Evolutionary conservation across 1,140 invertebrate genomes (phyloP).

Genomic region (Luehdorfia chinensis): DNA sequence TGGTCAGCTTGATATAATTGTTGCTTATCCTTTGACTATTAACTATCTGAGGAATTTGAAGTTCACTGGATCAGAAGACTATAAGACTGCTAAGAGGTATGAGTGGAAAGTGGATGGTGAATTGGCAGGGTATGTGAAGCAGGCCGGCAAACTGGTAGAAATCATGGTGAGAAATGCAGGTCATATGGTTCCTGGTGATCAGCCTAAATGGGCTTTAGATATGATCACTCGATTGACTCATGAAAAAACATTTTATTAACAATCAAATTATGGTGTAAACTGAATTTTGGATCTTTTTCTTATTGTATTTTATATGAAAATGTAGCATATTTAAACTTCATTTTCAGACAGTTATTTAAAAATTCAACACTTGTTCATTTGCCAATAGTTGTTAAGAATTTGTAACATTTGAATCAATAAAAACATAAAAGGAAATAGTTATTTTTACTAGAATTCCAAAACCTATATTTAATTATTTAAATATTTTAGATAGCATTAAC

Average conservation of each 20-base stretch:
- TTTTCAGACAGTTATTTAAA: conserved; percentile 4
- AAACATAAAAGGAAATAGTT: background rate
- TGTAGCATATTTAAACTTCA: conserved; percentile 1
- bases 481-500: too few relatives aligned
- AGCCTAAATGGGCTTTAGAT: conserved; percentile 87
- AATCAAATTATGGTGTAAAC: conserved; percentile 1
- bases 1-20: conserved; percentile 91
- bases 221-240: conserved; percentile 87
- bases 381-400: too few relatives aligned
- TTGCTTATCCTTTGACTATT: conserved; percentile 87
- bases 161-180: conserved; percentile 90
- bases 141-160: conserved; percentile 85
- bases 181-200: conserved; percentile 90
- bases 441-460: too few relatives aligned
- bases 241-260: conserved; percentile 71
- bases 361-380: background rate
- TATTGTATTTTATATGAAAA: conserved; percentile 10
- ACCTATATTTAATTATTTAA: too few relatives aligned
- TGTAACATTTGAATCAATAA: conserved; percentile 9
- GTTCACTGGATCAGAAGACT: conserved; percentile 82
- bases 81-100: conserved; percentile 80
- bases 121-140: conserved; percentile 87
- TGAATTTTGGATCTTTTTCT: too few relatives aligned
- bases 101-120: conserved; percentile 84
- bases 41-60: conserved; percentile 84